Base-by-base conservation (phyloP, 1,140 invertebrate species). In the Ditylenchus dipsaci region DNA sequence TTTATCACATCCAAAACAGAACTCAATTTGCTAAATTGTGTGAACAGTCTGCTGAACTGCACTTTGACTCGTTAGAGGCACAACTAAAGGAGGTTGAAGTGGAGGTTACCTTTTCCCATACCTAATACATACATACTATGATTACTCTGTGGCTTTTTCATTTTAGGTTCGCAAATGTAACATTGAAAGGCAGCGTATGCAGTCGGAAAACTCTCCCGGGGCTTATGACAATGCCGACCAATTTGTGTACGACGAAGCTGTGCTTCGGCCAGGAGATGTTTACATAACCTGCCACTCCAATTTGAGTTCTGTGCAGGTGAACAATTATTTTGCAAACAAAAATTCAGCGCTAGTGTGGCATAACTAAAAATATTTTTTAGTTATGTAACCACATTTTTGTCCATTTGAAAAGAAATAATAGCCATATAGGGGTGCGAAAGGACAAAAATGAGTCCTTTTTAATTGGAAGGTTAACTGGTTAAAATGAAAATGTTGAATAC, bases 211-310 rank as follows among this genome's bases (percentile, higher is more conserved):
- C 70, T 65, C 33, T 65, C 33, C 33, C 33, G 11, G 33, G 3
- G 33, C 33, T 38, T 21, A 61, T 19, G 27, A 63, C 58, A 38
- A 63, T 71, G 19, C 68, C 61, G 13, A 63, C 69, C 30, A 64
- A 68, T 42, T 63, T 38, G 33, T 38, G 3, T 38, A 38, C 11
- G 33, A 88, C 79, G 59, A 62, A 65, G 65, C 69, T 63, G 43
- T 69, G 59, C 83, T 59, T 88, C 72, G 90, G 83, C 88, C 90
- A 0, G 95, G 95, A 3, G 95, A 97, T 85, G 90, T 95, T 78
- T 95, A 91, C 83, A 88, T 96, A 11, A 96, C 93, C 1, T 88
- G 89, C 71, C 95, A 97, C 88, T 96, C 93, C 61, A 97, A 97
- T 88, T 87, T 97, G 65, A 83, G 56, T 53, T 59, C 62, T 57